Percentiles rank a stretch among this genome's conserved stretches.
Evolutionary conservation across 64 coral and sea anemone genomes (phyloP).

Genomic region (Cladopsammia gracilis): DNA sequence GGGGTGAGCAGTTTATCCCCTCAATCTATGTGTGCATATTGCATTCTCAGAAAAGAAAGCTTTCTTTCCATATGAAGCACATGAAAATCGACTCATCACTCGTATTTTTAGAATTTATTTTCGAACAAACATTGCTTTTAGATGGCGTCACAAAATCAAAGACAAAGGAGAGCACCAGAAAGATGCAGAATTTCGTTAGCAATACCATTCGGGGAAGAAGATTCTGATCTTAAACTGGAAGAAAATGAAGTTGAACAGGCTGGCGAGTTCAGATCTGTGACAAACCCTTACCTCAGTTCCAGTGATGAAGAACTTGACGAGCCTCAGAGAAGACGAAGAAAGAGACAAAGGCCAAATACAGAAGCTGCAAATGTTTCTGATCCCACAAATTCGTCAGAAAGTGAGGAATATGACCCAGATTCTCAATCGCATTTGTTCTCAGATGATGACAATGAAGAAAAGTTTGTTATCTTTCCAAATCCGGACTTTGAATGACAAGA

Average conservation of each 20-base stretch:
- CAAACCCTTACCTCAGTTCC: constrained; percentile 1
- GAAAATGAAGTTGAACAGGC: constrained; percentile 39
- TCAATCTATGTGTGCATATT: neutral
- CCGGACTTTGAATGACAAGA: neutral
- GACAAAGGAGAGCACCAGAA: constrained; percentile 37
- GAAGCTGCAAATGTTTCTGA: constrained; percentile 34
- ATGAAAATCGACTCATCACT: constrained; percentile 12
- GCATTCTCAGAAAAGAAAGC: constrained; percentile 24
- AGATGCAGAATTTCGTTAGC: constrained; percentile 39
- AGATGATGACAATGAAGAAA: neutral
- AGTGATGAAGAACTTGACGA: constrained; percentile 17
- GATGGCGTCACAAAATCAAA: constrained; percentile 37
- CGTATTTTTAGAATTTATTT: neutral
- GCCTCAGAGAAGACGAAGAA: constrained; percentile 4
- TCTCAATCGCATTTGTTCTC: constrained; percentile 20
- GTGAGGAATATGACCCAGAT: constrained; percentile 15
- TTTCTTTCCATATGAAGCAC: constrained; percentile 33
- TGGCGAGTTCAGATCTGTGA: constrained; percentile 24
- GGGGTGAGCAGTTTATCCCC: constrained; percentile 24
- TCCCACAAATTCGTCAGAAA: constrained; percentile 15
- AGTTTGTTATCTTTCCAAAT: constrained; percentile 5
- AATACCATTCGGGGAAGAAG: constrained; percentile 20
- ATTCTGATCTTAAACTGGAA: constrained; percentile 39
- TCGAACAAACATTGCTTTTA: constrained; percentile 1
- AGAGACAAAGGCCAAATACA: neutral